A percentile compares a stretch with the other conserved stretches of the same genome.
phyloP scores from a whole-genome alignment of 2,888 invertebrate species.

The Xestoiulus laeticollis region DNA sequence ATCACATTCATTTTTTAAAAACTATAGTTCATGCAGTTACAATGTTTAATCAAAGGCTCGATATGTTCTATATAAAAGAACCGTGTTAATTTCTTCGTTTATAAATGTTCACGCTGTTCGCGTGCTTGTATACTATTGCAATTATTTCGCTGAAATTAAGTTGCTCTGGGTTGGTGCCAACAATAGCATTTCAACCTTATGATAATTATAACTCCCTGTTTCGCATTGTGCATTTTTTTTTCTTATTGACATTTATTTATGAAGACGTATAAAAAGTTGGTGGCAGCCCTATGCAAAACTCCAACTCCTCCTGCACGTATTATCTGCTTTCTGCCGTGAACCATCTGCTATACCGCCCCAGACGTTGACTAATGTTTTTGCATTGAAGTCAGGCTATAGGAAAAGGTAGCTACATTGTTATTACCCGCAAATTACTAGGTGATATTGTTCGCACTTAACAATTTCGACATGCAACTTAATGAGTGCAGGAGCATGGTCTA shows the following conservation, averaged over 20 bases:
- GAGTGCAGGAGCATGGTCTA: not conserved
- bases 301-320: slow-evolving; percentile 7
- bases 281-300: not conserved
- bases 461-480: slow-evolving; percentile 34
- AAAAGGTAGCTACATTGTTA: slow-evolving; percentile 37
- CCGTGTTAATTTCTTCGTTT: not conserved
- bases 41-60: not conserved
- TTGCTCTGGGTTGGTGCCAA: not conserved
- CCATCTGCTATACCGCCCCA: slow-evolving; percentile 34
- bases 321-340: slow-evolving; percentile 19
- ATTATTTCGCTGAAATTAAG: not conserved
- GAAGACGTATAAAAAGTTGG: slow-evolving; percentile 11
- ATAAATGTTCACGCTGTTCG: not conserved
- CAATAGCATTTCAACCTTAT: not conserved
- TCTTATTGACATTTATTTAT: not conserved
- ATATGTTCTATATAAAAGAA: not conserved
- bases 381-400: slow-evolving; percentile 23
- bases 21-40: no score
- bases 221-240: not conserved
- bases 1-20: no score
- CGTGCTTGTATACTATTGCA: not conserved
- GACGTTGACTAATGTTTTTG: slow-evolving; percentile 23
- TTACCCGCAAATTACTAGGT: slow-evolving; percentile 37
- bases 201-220: not conserved
- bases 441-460: slow-evolving; percentile 37